Evolutionary conservation across 2,113 vertebrate species (phyloP).

Genomic region (Casuarius casuarius): DNA sequence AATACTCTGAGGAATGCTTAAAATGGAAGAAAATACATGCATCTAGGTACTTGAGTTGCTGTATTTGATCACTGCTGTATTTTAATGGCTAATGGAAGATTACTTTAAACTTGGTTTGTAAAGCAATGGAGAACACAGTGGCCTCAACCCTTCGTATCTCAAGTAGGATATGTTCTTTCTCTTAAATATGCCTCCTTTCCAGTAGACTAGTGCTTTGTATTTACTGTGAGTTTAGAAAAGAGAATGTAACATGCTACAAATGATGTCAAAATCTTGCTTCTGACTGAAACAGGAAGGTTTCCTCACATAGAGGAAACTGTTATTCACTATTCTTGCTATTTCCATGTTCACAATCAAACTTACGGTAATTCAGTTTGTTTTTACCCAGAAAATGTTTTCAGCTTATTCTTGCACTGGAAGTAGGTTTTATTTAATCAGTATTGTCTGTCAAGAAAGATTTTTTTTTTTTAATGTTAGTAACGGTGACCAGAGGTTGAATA

Average conservation of each 20-base stretch:
- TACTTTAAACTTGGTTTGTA: background rate
- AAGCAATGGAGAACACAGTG: background rate
- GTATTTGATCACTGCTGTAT: background rate
- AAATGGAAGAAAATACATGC: background rate
- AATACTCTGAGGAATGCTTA: constrained; percentile 36
- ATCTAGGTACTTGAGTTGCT: background rate
- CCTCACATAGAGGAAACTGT: background rate
- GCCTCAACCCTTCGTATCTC: background rate
- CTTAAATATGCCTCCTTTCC: background rate
- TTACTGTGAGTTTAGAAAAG: background rate
- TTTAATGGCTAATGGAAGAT: background rate
- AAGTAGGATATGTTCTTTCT: background rate
- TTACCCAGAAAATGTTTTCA: background rate
- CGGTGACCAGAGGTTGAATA: background rate
- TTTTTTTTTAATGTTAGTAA: background rate
- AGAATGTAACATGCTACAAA: background rate
- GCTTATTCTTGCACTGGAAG: background rate
- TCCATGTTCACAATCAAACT: background rate
- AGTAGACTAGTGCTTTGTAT: background rate
- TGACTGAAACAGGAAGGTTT: background rate
- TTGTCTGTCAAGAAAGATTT: background rate
- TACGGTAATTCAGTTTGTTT: background rate
- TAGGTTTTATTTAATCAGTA: background rate
- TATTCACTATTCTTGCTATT: background rate
- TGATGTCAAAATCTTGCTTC: background rate